Base-by-base conservation (phyloP, 2,888 invertebrate species). In the Phyto melanocephala region DNA sequence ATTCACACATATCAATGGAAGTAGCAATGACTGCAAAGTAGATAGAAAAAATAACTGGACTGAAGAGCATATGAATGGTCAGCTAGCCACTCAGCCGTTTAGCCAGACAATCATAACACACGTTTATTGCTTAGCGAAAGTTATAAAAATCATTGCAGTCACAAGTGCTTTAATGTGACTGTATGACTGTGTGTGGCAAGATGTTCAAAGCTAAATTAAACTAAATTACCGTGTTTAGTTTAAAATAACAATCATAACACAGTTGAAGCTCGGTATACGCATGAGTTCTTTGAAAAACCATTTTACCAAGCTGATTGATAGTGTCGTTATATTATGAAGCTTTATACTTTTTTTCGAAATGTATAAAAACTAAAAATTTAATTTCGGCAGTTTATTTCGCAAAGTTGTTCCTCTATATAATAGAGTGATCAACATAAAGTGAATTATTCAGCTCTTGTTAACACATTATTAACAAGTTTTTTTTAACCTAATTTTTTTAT, bases 61-160 rank as follows among this genome's bases (percentile, higher is more conserved):
- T 65, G 35, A 56, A 28, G 28, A 6, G 28, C 28, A 5, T 3
- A 68, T 50, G 52, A 42, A 70, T 37, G 40, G 70, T 47, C 37
- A 56, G 62, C 40, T 33, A 71, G 40, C 47, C 67, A 52, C 22
- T 8, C 33, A 37, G 65, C 3, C 37, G 47, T 56, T 7, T 13
- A 40, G 37, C 15, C 50, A 80, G 47, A 71, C 60, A 20, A 35
- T 42, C 60, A 13, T 40, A 71, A 75, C 42, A 54, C 37, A 45
- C 35, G 47, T 71, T 58, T 33, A 58, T 52, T 80, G 47, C 72
- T 83, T 56, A 80, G 80, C 80, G 80, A 80, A 75, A 80, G 83
- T 80, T 77, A 70, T 70, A 24, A 74, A 74, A 72, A 62, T 68
- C 35, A 62, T 74, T 79, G 50, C 74, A 50, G 40, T 20, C 20